These are phyloP conservation scores for Australoheros scitulus DNA, from an alignment of 2,113 vertebrate species.

Conservation along the genomic window DNA sequence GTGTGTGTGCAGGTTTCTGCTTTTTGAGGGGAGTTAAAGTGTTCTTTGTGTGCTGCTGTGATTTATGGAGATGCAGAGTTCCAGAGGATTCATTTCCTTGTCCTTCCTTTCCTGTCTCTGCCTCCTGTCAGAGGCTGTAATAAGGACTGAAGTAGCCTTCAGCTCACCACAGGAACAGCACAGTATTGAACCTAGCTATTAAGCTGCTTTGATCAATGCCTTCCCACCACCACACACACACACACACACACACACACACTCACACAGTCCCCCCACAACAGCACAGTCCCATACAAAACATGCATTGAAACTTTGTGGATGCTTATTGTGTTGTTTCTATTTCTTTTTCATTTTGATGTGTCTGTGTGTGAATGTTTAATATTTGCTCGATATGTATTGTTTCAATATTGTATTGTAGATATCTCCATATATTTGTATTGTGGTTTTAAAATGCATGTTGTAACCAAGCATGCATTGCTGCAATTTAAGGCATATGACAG, in stretches of 20 bases:
- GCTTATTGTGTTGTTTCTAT: not conserved
- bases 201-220: constrained; percentile 47
- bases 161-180: constrained; percentile 16
- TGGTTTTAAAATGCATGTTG: not conserved
- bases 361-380: not conserved
- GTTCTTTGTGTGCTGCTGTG: not conserved
- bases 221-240: not conserved
- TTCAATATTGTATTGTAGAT: not conserved
- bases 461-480: not conserved
- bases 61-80: constrained; percentile 39
- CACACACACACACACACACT: not conserved
- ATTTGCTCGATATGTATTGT: not conserved
- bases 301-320: not conserved
- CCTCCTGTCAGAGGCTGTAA: constrained; percentile 41
- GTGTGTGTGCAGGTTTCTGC: not conserved
- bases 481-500: not conserved
- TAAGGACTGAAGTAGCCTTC: constrained; percentile 37
- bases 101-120: constrained; percentile 41
- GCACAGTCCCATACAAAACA: not conserved
- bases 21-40: not conserved
- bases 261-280: not conserved
- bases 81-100: constrained; percentile 42
- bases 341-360: not conserved
- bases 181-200: constrained; percentile 43
- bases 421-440: not conserved